phyloP scores from a whole-genome alignment of 2,888 invertebrate species.

The Rotaria socialis region DNA sequence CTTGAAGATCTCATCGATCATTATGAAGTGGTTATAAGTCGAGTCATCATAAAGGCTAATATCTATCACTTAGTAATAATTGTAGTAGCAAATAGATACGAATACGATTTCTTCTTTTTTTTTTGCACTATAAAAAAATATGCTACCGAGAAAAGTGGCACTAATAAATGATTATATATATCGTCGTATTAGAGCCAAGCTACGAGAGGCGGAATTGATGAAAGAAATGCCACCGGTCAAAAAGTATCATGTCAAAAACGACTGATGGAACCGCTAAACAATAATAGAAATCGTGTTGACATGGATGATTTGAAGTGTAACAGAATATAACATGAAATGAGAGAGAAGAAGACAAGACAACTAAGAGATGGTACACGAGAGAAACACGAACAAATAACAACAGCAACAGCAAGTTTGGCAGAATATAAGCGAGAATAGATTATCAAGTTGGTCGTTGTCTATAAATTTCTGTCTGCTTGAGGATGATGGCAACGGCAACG shows the following conservation, averaged over 20 bases:
- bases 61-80: background rate
- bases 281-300: background rate
- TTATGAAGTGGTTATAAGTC: background rate
- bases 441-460: slow-evolving; percentile 1
- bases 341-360: background rate
- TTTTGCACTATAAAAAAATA: background rate
- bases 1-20: slow-evolving; percentile 15
- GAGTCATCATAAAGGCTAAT: background rate
- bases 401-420: background rate
- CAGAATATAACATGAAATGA: background rate
- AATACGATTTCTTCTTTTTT: background rate
- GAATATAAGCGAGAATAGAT: background rate
- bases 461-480: slow-evolving; percentile 3
- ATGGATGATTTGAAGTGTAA: background rate
- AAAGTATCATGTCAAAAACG: background rate
- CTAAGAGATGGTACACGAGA: background rate
- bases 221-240: slow-evolving; percentile 13
- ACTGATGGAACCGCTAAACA: background rate
- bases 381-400: background rate
- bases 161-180: background rate
- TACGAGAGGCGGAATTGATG: background rate
- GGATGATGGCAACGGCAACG: background rate
- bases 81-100: background rate
- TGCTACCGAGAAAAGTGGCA: background rate
- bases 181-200: background rate